A percentile compares a stretch with the other conserved stretches of the same genome.
Conservation (phyloP, 2,113 vertebrate genomes). For the Spermophilus dauricus region DNA sequence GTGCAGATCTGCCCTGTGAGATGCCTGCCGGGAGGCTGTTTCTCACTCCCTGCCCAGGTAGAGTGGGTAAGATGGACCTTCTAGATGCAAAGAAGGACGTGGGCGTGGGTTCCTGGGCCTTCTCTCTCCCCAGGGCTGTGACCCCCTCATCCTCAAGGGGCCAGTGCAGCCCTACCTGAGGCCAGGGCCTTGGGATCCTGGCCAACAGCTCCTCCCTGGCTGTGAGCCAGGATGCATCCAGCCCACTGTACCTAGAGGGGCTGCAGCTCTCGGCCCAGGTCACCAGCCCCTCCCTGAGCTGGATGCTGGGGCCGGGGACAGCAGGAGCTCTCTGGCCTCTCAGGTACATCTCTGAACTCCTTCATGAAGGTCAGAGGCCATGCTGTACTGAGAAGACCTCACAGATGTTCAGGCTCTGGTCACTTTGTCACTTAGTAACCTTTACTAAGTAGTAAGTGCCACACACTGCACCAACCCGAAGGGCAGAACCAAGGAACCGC, state of each 20-base stretch:
- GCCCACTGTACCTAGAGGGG: rapidly evolving
- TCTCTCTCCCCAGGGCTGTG: neutral
- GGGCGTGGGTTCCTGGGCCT: neutral
- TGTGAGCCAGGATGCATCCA: neutral
- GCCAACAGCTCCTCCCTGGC: neutral
- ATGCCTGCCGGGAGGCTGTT: neutral
- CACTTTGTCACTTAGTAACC: neutral
- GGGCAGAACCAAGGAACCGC: neutral
- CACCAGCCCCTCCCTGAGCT: neutral
- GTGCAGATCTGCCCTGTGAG: too few relatives aligned
- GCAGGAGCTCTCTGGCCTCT: too few relatives aligned
- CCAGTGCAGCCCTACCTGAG: rapidly evolving
- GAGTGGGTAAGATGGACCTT: neutral
- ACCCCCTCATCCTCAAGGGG: too few relatives aligned
- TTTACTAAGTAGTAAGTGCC: neutral
- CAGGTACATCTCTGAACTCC: neutral
- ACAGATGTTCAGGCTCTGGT: neutral
- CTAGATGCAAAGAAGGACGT: too few relatives aligned
- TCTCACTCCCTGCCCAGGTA: neutral
- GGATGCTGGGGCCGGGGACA: neutral
- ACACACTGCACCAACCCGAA: neutral
- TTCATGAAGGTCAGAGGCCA: neutral
- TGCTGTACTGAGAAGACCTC: neutral
- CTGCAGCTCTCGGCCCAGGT: rapidly evolving
- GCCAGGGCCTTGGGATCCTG: neutral